Evolutionary conservation across 2,113 vertebrate species (phyloP), one percentile per base, ranked within the genome.

Genomic region (Dromaius novaehollandiae): DNA sequence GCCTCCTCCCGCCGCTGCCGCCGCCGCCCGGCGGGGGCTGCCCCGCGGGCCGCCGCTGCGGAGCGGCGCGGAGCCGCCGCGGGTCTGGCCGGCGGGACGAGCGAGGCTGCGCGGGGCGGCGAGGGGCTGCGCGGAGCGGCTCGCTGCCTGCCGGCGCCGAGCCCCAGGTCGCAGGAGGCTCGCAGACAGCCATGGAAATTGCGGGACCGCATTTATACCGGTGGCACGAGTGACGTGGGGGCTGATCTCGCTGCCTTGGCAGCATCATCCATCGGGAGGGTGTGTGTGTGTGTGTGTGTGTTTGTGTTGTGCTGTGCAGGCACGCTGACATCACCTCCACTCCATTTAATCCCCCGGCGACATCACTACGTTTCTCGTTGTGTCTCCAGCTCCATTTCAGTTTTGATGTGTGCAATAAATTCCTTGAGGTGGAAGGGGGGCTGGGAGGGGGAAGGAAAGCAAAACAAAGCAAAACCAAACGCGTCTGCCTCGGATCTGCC

Each of bases 311-410:
- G 83, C 90, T 53, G 60, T 65, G 86, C 95, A 71, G 95, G 76
- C 93, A 84, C 61, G 76, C 88, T 98, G 97, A 98, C 97, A 97
- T 98, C 98, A 98, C 93, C 97, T 95, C 93, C 94, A 88, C 95
- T 86, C 51, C 46, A 48, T 88, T 71, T 84, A 93, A 97, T 91
- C 96, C 97, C 93, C 82, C 89, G 82, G 89, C 93, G 89, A 95
- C 82, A 95, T 89, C 91, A 87, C 74, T 94, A 87, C 88, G 76
- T 93, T 95, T 84, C 73, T 66, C 75, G 68, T 75, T 75, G 89
- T 76, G 34, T 79, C 58, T 75, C 94, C 90, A 68, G 91, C 93
- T 84, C 77, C 70, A 55, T 73, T 89, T 75, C 69, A 87, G 28
- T 82, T 95, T 91, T 71, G 77, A 93, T 79, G 83, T 40, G 90